Evolutionary conservation across 2,888 invertebrate species (phyloP), one percentile per base, ranked within the genome.

Genomic region (Thelaira solivaga): DNA sequence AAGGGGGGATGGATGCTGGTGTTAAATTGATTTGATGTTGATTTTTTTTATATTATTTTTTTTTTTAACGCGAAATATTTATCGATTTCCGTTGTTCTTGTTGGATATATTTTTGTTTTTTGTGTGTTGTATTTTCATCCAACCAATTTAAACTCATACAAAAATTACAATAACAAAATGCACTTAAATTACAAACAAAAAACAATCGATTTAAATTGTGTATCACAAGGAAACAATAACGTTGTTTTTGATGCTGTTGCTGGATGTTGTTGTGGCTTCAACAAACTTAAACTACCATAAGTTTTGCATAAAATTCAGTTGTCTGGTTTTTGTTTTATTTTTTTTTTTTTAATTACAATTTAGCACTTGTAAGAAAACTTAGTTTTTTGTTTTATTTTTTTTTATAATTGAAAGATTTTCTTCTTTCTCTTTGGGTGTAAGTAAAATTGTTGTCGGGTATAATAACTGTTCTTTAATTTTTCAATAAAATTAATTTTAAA

Each of bases 11-110:
- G 51, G 41, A 39, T 59, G 74, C 20, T 74, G 74, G 67, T 74
- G 74, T 75, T 75, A 75, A 75, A 75, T 75, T 75, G 74, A 75
- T 75, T 75, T 75, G 36, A 61, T 67, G 61, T 20, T 39, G 31
- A 49, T 41, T 5, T 57, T 26, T 34, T 57, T 31, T 47, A 31
- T 10, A 6, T 43, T 39, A 41, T 61, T 47, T 22, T 61, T 47
- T 22, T 53, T 43, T 31, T 45, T 29, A 72, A 72, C 20, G 61
- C 20, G 62, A 62, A 62, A 61, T 45, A 29, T 72, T 55, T 26
- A 62, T 72, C 74, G 74, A 74, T 74, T 67, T 74, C 74, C 74
- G 74, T 62, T 68, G 74, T 47, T 68, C 45, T 75, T 45, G 39
- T 57, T 39, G 55, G 11, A 20, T 47, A n/a, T n/a, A n/a, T n/a